A percentile compares a stretch with the other conserved stretches of the same genome.
Conservation (phyloP, 2,113 vertebrate genomes). For the Egretta garzetta region DNA sequence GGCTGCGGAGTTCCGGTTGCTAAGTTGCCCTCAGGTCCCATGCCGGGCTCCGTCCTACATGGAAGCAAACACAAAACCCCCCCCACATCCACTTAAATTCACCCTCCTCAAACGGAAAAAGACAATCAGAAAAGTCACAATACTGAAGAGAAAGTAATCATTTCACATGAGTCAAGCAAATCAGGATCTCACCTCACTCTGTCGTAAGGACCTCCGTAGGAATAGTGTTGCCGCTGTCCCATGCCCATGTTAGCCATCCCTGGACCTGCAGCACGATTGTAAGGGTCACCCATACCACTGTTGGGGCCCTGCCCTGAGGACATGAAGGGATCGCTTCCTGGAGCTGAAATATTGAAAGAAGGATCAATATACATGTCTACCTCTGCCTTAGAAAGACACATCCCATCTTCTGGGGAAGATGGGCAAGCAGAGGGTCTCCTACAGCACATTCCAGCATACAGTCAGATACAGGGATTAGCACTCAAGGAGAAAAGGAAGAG, state of each 20-base stretch:
- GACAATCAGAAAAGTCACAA: neutral
- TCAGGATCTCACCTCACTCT: constrained; percentile 76
- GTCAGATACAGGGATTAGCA: neutral
- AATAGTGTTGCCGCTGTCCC: constrained; percentile 93
- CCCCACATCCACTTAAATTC: rapidly evolving
- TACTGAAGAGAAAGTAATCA: rapidly evolving
- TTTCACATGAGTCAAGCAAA: rapidly evolving
- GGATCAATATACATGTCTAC: neutral
- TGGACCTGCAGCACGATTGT: constrained; percentile 88
- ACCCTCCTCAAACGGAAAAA: neutral
- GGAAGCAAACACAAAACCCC: neutral
- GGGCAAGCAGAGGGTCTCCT: neutral
- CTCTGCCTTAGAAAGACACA: rapidly evolving
- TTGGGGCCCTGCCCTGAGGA: constrained; percentile 92
- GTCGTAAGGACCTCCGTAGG: constrained; percentile 92
- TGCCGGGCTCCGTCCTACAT: constrained; percentile 88
- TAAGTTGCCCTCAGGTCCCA: constrained; percentile 91
- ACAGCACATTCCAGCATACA: neutral
- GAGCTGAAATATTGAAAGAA: constrained; percentile 52
- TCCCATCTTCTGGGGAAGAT: neutral
- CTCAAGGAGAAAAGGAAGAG: neutral
- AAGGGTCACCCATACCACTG: constrained; percentile 89
- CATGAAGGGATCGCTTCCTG: constrained; percentile 94
- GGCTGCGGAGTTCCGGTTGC: constrained; percentile 86
- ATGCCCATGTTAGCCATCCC: constrained; percentile 90